Evolutionary conservation across 2,797 vertebrate species (phyloP).

Genomic region (Enteromius fasciolatus): DNA sequence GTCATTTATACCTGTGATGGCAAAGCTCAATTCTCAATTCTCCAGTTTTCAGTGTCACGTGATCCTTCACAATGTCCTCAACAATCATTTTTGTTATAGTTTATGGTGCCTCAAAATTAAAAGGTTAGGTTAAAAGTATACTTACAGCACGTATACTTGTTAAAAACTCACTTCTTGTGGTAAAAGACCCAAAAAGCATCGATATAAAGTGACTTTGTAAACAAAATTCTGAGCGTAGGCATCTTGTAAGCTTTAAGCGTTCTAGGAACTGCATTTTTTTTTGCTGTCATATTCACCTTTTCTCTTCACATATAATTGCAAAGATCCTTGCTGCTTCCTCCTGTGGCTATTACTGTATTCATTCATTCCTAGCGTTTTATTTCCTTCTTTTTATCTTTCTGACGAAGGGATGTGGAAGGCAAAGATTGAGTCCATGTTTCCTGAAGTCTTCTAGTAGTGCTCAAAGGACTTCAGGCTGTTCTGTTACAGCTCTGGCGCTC

Average conservation of each 20-base stretch:
- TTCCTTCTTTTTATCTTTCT: slow-evolving; percentile 39
- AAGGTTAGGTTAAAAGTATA: background rate
- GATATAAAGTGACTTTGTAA: slow-evolving; percentile 30
- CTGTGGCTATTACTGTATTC: slow-evolving; percentile 29
- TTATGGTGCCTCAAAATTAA: background rate
- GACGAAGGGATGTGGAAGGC: slow-evolving; percentile 24
- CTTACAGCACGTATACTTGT: background rate
- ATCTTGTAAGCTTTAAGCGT: background rate
- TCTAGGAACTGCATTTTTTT: slow-evolving; percentile 7
- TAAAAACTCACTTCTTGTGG: background rate
- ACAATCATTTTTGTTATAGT: background rate
- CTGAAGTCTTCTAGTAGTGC: slow-evolving; percentile 37
- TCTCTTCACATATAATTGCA: slow-evolving; percentile 36
- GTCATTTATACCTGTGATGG: background rate
- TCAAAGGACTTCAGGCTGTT: slow-evolving; percentile 27
- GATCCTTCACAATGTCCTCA: background rate
- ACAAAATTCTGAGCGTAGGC: background rate
- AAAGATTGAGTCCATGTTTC: slow-evolving; percentile 33
- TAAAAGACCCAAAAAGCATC: slow-evolving; percentile 1
- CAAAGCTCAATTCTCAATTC: background rate
- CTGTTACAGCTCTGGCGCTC: slow-evolving; percentile 32
- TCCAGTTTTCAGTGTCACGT: background rate
- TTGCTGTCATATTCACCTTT: slow-evolving; percentile 42
- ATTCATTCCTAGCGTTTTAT: slow-evolving; percentile 27
- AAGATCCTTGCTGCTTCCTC: slow-evolving; percentile 43